Base-by-base conservation (phyloP, 2,888 invertebrate species). In the Tetrapedia diversipes region DNA sequence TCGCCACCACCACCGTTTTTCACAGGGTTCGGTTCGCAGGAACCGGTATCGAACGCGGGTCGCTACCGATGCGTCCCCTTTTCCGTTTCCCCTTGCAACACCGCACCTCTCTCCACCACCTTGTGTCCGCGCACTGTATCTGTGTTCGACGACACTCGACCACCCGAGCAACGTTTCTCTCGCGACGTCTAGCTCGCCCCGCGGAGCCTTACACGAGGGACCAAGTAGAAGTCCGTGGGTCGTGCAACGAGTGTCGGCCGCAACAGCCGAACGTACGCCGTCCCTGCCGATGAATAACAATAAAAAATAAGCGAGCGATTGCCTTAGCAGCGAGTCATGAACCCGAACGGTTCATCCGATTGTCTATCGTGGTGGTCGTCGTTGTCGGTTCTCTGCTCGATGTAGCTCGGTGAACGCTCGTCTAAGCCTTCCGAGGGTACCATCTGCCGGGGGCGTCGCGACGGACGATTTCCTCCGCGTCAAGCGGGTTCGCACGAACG, bases 291-390 rank as follows among this genome's bases (percentile, higher is more conserved):
- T 89, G 84, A 89, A 90, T 69, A 90, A 89, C 67, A 81, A 90
- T 88, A 90, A 89, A 90, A 90, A 89, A 89, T 89, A 90, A 89
- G 89, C 89, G 85, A 86, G 88, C 89, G 82, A 81, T 86, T 81
- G 75, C 73, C 79, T 85, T 88, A 89, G 85, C 81, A 89, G 85
- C 81, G 86, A 63, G 70, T 85, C 87, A 89, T 87, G 63, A 78
- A 69, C 49, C 54, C 53, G 43, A 27, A 19, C 53, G 72, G 77
- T 41, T 73, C 74, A 66, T 71, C 14, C 69, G 64, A 77, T 68
- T 68, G 70, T 69, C 70, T 67, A 49, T 29, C 39, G 34, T 32
- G 37, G 10, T 68, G 70, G 68, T 68, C 65, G 49, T 29, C 39
- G 34, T 32, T 29, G 10, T 37, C 54, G 24, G 39, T 41, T 11